Base-by-base conservation (phyloP, 2,888 invertebrate genomes). In the Melolontha melolontha region DNA sequence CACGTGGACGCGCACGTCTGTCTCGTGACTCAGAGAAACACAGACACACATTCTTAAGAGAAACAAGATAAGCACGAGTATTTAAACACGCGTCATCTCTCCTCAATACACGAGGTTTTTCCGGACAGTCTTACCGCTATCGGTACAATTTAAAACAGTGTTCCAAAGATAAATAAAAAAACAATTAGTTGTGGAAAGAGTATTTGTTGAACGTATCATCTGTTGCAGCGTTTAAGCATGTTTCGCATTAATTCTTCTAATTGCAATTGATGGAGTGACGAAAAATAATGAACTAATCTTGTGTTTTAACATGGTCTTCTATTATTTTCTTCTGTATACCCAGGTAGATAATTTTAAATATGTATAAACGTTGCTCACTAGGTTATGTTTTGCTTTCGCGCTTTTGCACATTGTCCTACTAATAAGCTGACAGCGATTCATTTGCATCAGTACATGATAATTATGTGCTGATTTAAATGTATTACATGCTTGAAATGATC, bases 1-100 rank as follows among this genome's bases (percentile, higher is more conserved):
- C 80, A 81, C 79, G 80, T 80, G 80, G 79, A 79, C 76, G 76
- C 73, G 67, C 59, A 34, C 59, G 59, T 16, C 34, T 62, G 14
- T 29, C 47, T 59, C 34, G 47, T 16, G 34, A 47, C 59, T 47
- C 59, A 62, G 59, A 62, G 59, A 8, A 47, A 47, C 47, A 47
- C 4, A 17, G 17, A 22, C 11, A 49, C 59, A 34, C 59, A 47
- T 47, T 29, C 59, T 47, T 57, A 11, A 57, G 57, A 27, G 42
- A 57, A 62, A 47, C 16, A 62, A 29, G 49, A 47, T 34, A 44
- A 44, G 42, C 27, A 12, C 57, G 39, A 14, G 16, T 29, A 29
- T 14, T 29, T 5, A 47, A 47, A 49, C 14, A 49, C 49, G 14
- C 11, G 14, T 17, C 49, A 52, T 4, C 29, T 34, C n/a, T 5